Evolutionary conservation across 2,113 vertebrate species (phyloP), one percentile per base, ranked within the genome.

Genomic region (Siniperca chuatsi): DNA sequence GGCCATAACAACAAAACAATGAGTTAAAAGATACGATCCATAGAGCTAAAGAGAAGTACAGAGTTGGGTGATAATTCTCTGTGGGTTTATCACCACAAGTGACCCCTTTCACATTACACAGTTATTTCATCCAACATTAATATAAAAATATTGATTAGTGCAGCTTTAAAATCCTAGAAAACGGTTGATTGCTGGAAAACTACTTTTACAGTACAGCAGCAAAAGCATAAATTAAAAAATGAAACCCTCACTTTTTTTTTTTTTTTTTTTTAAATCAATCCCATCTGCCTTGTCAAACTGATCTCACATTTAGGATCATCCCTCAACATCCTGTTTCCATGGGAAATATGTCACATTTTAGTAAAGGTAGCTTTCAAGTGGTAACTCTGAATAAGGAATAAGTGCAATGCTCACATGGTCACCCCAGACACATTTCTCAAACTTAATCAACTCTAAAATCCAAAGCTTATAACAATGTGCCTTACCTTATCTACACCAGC

Each of bases 401-500:
- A 64, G 48, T 44, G 48, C 18, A 46, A 16, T 1, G 35, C 9
- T 54, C 8, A 12, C 69, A 72, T n/a, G 8, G 48, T 54, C n/a
- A 65, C 1, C 37, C 40, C 58, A 71, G 8, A 62, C 2, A 15
- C n/a, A 58, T 58, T 25, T 15, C 3, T 33, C 25, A 35, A 46
- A 81, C 61, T 35, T 35, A 29, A 6, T 80, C 21, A 54, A 33
- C 25, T 35, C 3, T 35, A 35, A 57, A 71, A 52, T n/a, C 4
- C 7, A 61, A 21, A 62, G 29, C n/a, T 62, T 8, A 79, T 66
- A 75, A 13, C 12, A 9, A 2, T 15, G 52, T 1, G 64, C 7
- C 93, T 96, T 95, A 99, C 98, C 97, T 99, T 99, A 92, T 99
- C 98, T 90, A 99, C 98, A 83, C 98, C 98, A 89, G 98, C 98